Evolutionary conservation across 2,888 invertebrate species (phyloP).

Genomic region (Pandemis corylana): DNA sequence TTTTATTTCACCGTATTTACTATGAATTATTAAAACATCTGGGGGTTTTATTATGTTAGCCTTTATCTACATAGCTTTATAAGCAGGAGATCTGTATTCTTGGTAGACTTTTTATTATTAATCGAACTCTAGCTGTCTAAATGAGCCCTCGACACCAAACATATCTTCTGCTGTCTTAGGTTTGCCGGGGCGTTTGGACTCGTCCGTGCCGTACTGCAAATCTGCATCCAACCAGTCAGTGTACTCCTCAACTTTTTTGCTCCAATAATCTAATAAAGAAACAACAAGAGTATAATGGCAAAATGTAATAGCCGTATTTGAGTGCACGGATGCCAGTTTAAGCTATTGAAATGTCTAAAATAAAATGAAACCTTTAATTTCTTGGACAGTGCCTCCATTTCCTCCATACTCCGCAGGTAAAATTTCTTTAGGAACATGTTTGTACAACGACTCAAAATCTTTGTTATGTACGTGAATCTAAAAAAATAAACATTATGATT

Average conservation of each 20-base stretch:
- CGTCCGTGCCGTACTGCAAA: constrained; percentile 75
- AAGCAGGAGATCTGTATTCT: no score
- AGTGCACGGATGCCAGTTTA: no score
- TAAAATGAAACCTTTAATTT: constrained; percentile 69
- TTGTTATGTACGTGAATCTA: constrained; percentile 79
- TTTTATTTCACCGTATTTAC: no score
- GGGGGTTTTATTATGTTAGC: no score
- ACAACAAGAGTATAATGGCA: background rate
- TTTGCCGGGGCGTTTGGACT: constrained; percentile 75
- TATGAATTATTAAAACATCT: no score
- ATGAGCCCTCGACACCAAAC: constrained; percentile 80
- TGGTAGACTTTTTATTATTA: constrained; percentile 38
- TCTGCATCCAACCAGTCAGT: constrained; percentile 80
- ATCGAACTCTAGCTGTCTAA: constrained; percentile 70
- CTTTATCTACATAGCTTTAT: no score
- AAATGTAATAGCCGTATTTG: background rate
- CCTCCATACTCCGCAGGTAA: constrained; percentile 88
- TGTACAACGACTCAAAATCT: constrained; percentile 77
- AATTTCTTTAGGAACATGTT: constrained; percentile 82
- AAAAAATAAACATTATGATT: constrained; percentile 45
- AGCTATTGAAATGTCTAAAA: background rate
- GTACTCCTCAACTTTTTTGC: constrained; percentile 72
- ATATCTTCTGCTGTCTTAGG: constrained; percentile 74
- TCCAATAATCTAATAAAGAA: constrained; percentile 55
- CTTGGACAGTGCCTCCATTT: constrained; percentile 77